phyloP scores from a whole-genome alignment of 1,140 invertebrate genomes.

The Meteorus sp. region DNA sequence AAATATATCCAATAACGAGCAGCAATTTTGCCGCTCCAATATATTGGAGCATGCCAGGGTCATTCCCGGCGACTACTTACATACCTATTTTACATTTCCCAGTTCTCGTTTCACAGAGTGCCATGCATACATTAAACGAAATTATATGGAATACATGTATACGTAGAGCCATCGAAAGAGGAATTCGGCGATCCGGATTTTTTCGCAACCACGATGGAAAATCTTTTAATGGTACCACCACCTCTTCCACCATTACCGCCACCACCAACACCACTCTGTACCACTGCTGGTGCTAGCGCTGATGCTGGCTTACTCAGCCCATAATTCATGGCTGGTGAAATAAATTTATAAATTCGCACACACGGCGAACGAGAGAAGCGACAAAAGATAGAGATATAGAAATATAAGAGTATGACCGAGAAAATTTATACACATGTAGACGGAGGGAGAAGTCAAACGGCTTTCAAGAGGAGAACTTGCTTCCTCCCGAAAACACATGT shows the following conservation, averaged over 20 bases:
- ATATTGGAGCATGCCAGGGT: background rate
- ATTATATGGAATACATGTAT: too few species aligned
- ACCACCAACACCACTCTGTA: too few species aligned
- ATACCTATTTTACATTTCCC: conserved; percentile 5
- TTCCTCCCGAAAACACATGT: too few species aligned
- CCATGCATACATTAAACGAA: conserved; percentile 9
- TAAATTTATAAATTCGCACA: conserved; percentile 14
- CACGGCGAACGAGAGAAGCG: background rate
- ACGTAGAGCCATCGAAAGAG: too few species aligned
- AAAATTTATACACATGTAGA: background rate
- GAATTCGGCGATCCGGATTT: background rate
- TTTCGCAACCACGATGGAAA: conserved; percentile 15
- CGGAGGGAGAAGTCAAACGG: too few species aligned
- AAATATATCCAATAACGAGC: background rate
- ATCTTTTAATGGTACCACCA: conserved; percentile 8
- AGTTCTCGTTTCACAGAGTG: conserved; percentile 2
- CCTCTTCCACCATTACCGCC: too few species aligned
- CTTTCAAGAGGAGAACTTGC: too few species aligned
- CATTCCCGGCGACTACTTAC: background rate
- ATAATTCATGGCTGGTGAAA: conserved; percentile 8
- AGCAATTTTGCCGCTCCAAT: background rate
- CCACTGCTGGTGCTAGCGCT: background rate
- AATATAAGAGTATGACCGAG: background rate
- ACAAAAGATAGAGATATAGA: background rate
- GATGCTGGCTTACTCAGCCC: background rate